Conservation (phyloP, 92 coral and sea anemone species). For the Epizoanthus ramosus region DNA sequence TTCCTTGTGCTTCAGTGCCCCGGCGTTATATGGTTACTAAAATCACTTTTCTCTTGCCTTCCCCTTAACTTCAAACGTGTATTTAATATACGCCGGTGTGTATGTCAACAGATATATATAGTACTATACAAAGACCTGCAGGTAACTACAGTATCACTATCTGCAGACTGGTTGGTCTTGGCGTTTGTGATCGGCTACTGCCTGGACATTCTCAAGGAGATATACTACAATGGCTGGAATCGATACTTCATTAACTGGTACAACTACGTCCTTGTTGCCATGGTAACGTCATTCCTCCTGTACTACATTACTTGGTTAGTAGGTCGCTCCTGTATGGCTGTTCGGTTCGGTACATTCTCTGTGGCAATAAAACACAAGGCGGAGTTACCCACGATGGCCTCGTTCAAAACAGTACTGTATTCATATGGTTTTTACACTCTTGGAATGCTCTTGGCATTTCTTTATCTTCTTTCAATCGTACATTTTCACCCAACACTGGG, state of each 20-base stretch:
- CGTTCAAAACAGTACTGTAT: conserved; percentile 25
- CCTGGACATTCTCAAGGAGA: conserved; percentile 41
- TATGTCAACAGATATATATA: not conserved
- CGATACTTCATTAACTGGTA: conserved; percentile 44
- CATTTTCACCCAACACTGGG: conserved; percentile 42
- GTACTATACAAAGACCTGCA: not conserved
- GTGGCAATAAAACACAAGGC: not conserved
- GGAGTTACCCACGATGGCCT: not conserved
- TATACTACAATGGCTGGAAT: conserved; percentile 25
- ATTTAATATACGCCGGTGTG: not conserved
- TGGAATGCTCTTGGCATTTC: conserved; percentile 50
- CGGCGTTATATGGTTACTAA: no score
- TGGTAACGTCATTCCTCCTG: conserved; percentile 32
- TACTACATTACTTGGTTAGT: conserved; percentile 27
- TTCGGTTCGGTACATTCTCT: not conserved
- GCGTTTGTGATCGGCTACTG: conserved; percentile 24
- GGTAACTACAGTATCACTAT: not conserved
- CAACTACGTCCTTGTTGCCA: conserved; percentile 38
- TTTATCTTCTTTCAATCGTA: conserved; percentile 34
- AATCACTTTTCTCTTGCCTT: no score
- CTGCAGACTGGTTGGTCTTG: conserved; percentile 32
- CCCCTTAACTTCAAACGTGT: no score
- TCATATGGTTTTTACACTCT: conserved; percentile 43
- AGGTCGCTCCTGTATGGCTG: conserved; percentile 9
- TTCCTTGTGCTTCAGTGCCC: no score